These are phyloP conservation scores for Syrmaticus mikado DNA, from an alignment of 2,113 vertebrate species.

Conservation along the genomic window DNA sequence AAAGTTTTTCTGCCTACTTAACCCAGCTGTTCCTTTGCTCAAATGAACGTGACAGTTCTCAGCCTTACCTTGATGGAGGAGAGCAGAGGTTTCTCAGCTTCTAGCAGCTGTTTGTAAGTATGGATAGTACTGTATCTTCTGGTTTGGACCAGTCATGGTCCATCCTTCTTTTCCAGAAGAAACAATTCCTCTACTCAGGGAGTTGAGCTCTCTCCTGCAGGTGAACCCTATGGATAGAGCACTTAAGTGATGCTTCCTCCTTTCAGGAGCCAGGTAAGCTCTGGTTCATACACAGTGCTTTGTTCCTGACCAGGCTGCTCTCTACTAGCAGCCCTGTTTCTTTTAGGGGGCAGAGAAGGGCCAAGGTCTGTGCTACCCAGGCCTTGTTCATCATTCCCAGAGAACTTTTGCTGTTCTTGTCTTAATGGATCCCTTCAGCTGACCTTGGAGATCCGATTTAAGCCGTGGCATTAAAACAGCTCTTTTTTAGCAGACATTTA, in stretches of 20 bases:
- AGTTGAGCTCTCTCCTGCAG: not conserved
- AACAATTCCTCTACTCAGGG: not conserved
- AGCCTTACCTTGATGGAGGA: not conserved
- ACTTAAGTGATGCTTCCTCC: not conserved
- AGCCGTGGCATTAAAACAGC: constrained; percentile 57
- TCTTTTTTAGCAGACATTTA: constrained; percentile 71
- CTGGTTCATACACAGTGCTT: rapidly evolving
- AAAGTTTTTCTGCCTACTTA: not conserved
- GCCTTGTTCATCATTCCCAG: not conserved
- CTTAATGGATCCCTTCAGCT: constrained; percentile 43
- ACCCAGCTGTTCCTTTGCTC: not conserved
- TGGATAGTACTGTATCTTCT: rapidly evolving
- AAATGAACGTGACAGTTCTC: not conserved
- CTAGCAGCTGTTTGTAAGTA: not conserved
- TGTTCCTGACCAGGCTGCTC: not conserved
- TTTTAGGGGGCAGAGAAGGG: not conserved
- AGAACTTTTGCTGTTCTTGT: not conserved
- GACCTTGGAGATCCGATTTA: constrained; percentile 62
- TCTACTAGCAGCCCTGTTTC: not conserved
- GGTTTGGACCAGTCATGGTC: not conserved
- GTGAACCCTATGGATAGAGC: not conserved
- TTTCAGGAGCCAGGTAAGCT: not conserved
- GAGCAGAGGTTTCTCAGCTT: not conserved
- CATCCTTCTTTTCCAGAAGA: not conserved
- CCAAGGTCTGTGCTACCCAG: not conserved